Conservation (phyloP, 2,797 vertebrate genomes). For the Chanos chanos region DNA sequence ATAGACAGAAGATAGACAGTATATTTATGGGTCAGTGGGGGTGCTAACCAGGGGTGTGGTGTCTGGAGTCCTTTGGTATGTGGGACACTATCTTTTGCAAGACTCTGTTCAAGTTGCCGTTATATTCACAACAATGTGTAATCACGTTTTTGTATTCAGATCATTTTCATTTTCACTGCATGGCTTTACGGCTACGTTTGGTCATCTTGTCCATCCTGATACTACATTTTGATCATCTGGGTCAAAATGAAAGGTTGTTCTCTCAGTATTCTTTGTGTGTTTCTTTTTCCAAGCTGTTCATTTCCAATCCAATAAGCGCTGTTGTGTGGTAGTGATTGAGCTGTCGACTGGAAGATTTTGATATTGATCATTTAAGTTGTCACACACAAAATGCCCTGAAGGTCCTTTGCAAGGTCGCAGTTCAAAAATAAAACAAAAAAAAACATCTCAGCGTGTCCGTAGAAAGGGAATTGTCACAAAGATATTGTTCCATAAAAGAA, state of each 20-base stretch:
- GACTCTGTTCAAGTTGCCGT: no score
- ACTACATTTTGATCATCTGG: conserved; percentile 58
- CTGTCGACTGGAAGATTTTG: conserved; percentile 24
- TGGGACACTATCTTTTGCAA: not conserved
- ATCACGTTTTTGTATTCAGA: no score
- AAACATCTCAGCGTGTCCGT: no score
- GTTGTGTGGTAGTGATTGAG: conserved; percentile 4
- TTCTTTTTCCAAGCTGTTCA: conserved; percentile 7
- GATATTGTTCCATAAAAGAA: no score
- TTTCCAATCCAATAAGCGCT: conserved; percentile 17
- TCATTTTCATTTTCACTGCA: conserved; percentile 50
- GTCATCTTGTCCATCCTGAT: conserved; percentile 27
- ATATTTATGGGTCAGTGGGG: no score
- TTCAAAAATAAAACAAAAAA: no score
- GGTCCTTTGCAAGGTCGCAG: conserved; percentile 1
- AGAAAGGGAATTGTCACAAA: no score
- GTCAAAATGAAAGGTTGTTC: conserved; percentile 57
- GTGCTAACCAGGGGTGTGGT: no score
- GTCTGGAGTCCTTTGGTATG: no score
- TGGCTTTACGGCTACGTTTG: conserved; percentile 58
- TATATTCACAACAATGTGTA: no score
- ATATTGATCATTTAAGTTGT: conserved; percentile 28
- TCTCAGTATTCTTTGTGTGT: conserved; percentile 2
- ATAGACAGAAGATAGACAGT: no score
- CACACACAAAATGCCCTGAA: conserved; percentile 14